These are phyloP conservation scores for Trinorchestia longiramus DNA, from an alignment of 1,140 invertebrate genomes.

Conservation along the genomic window DNA sequence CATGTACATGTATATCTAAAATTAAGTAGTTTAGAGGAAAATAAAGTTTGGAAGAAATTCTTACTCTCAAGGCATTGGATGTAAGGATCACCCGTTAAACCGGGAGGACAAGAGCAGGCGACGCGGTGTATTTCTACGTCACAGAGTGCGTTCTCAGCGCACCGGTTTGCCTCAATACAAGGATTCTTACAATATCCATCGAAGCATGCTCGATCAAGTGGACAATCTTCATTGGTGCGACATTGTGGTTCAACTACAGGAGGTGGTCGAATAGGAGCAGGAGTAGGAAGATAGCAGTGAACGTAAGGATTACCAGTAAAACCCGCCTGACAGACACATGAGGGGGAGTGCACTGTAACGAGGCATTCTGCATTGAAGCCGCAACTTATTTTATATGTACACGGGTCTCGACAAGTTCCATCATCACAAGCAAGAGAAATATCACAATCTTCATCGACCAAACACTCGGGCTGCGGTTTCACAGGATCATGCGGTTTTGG, in stretches of 20 bases:
- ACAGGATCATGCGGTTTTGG: constrained; percentile 73
- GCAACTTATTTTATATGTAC: constrained; percentile 74
- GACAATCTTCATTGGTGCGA: constrained; percentile 68
- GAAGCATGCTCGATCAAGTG: constrained; percentile 68
- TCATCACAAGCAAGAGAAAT: constrained; percentile 70
- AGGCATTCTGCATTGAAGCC: constrained; percentile 82
- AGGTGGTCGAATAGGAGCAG: constrained; percentile 78
- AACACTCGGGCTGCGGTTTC: constrained; percentile 78
- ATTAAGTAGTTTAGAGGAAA: constrained; percentile 44
- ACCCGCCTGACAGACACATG: constrained; percentile 85
- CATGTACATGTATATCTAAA: constrained; percentile 51
- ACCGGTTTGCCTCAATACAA: constrained; percentile 65
- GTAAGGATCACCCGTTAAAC: constrained; percentile 65
- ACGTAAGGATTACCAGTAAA: constrained; percentile 89
- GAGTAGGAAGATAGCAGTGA: constrained; percentile 75
- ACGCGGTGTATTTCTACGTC: constrained; percentile 63
- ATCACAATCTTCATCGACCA: constrained; percentile 69
- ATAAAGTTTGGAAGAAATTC: constrained; percentile 59
- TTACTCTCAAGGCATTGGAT: constrained; percentile 65
- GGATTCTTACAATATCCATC: constrained; percentile 68
- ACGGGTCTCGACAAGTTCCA: constrained; percentile 76
- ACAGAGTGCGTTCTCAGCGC: constrained; percentile 63
- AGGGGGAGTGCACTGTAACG: constrained; percentile 83
- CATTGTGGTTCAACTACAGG: constrained; percentile 73
- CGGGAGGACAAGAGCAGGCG: constrained; percentile 64